Evolutionary conservation across 1,140 invertebrate genomes (phyloP).

Genomic region (Microplitis mediator): DNA sequence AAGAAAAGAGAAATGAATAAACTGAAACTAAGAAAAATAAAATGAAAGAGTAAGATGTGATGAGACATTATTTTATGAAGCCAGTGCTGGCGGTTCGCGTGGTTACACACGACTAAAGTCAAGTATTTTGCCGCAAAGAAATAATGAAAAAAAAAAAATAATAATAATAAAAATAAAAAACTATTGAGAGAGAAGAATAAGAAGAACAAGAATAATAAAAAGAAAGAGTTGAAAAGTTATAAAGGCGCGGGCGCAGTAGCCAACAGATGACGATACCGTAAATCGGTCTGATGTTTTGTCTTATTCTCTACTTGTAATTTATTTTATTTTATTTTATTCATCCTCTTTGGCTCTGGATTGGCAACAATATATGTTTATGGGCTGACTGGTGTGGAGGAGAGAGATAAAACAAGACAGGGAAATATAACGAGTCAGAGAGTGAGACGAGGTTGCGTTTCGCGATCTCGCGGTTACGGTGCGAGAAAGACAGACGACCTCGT

Average conservation of each 20-base stretch:
- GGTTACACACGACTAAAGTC: constrained; percentile 13
- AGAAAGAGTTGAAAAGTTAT: background rate
- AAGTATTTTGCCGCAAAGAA: constrained; percentile 10
- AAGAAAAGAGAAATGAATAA: background rate
- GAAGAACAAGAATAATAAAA: too few relatives aligned
- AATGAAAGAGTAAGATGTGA: background rate
- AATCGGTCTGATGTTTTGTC: constrained; percentile 20
- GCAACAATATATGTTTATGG: too few relatives aligned
- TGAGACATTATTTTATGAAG: background rate
- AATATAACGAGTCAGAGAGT: too few relatives aligned
- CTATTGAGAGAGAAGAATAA: too few relatives aligned
- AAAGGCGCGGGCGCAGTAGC: constrained; percentile 4
- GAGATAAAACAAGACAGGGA: too few relatives aligned
- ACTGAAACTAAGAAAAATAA: background rate
- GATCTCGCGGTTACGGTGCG: background rate
- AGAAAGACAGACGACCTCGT: constrained; percentile 12
- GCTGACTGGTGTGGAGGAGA: too few relatives aligned
- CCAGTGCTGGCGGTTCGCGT: constrained; percentile 15
- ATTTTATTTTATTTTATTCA: background rate
- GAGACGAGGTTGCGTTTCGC: background rate
- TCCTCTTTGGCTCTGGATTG: too few relatives aligned
- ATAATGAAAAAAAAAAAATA: background rate
- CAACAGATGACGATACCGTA: constrained; percentile 22
- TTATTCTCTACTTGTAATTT: background rate
- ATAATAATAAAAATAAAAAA: background rate